These are phyloP conservation scores for Gorsachius goisagi DNA, from an alignment of 2,113 vertebrate species.

Conservation along the genomic window DNA sequence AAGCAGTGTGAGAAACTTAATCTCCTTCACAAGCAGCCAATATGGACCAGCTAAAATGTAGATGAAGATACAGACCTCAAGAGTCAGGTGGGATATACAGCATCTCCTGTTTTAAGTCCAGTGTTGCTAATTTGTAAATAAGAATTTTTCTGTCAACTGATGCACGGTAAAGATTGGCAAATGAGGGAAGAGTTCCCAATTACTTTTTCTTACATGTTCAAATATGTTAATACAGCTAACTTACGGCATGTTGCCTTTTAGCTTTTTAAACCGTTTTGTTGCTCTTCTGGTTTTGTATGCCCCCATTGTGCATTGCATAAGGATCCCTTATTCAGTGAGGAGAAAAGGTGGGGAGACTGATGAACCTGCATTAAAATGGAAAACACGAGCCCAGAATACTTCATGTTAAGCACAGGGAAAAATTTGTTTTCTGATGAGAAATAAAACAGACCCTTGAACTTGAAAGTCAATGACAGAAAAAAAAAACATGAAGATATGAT, in stretches of 20 bases:
- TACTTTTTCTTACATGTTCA: not conserved
- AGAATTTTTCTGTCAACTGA: not conserved
- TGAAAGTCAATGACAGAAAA: constrained; percentile 35
- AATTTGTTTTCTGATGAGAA: constrained; percentile 51
- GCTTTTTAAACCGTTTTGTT: not conserved
- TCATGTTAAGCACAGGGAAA: not conserved
- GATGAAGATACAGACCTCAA: not conserved
- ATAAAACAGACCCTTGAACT: constrained; percentile 60
- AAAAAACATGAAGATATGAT: not conserved
- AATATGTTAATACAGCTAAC: not conserved
- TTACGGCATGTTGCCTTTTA: not conserved
- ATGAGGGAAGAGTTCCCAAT: not conserved
- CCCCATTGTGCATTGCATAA: not conserved
- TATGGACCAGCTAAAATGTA: not conserved
- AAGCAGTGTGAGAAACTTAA: not conserved
- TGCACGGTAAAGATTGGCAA: not conserved
- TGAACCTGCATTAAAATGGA: constrained; percentile 38
- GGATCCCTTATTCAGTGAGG: not conserved
- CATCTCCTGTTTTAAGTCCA: not conserved
- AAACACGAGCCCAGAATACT: not conserved
- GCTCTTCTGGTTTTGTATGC: not conserved
- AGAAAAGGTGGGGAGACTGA: not conserved
- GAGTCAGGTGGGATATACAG: not conserved
- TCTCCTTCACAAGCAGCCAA: not conserved
- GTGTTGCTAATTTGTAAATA: not conserved